Evolutionary conservation across 2,113 vertebrate species (phyloP).

Genomic region (Bujurquina vittata): DNA sequence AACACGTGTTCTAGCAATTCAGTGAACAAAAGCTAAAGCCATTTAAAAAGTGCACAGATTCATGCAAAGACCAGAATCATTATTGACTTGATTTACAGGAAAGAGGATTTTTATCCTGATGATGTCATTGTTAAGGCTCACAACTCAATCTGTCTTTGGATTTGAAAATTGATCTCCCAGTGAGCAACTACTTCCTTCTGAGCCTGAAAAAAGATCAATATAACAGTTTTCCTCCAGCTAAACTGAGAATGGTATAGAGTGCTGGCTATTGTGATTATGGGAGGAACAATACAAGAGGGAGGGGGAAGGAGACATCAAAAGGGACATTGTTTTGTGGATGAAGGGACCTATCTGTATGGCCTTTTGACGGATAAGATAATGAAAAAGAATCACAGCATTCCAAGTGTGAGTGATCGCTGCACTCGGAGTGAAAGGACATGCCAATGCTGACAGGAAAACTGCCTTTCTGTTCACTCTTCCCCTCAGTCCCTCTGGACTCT

Average conservation of each 20-base stretch:
- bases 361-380: conserved; percentile 58
- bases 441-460: conserved; percentile 28
- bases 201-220: conserved; percentile 50
- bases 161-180: conserved; percentile 39
- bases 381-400: conserved; percentile 49
- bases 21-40: conserved; percentile 22
- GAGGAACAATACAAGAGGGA: neutral
- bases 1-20: conserved; percentile 34
- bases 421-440: neutral
- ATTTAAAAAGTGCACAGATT: conserved; percentile 15
- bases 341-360: conserved; percentile 24
- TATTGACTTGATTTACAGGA: neutral
- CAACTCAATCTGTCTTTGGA: conserved; percentile 33
- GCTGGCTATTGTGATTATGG: neutral
- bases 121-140: conserved; percentile 42
- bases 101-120: neutral
- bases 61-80: neutral
- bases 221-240: conserved; percentile 38
- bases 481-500: conserved; percentile 21
- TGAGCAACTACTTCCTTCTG: conserved; percentile 40
- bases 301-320: neutral
- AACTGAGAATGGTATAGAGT: conserved; percentile 42
- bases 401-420: conserved; percentile 46
- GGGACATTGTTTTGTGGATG: conserved; percentile 21
- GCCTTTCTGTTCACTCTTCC: conserved; percentile 15